These are phyloP conservation scores for Caranx ignobilis DNA, from an alignment of 2,113 vertebrate species.

Conservation along the genomic window DNA sequence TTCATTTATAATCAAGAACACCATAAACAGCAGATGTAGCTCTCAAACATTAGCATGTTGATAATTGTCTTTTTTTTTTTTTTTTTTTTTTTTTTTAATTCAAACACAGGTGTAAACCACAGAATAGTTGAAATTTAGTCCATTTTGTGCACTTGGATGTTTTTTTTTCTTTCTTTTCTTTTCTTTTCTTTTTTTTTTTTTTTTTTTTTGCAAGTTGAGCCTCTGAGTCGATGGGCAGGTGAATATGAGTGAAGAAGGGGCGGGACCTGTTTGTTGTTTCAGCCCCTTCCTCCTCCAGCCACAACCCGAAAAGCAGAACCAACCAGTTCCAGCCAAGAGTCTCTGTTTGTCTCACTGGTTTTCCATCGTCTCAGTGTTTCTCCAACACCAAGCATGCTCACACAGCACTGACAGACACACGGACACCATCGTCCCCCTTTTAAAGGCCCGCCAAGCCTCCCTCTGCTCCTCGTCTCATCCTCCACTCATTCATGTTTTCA, in stretches of 20 bases:
- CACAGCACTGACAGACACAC: constrained; percentile 65
- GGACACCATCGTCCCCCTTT: constrained; percentile 36
- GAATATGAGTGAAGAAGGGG: constrained; percentile 51
- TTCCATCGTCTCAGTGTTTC: constrained; percentile 40
- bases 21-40: constrained; percentile 63
- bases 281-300: not conserved
- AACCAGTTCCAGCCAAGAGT: constrained; percentile 49
- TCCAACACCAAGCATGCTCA: constrained; percentile 40
- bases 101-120: constrained; percentile 64
- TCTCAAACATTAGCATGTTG: constrained; percentile 56
- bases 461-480: constrained; percentile 27
- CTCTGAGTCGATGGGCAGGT: constrained; percentile 56
- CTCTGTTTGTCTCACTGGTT: constrained; percentile 44
- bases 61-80: constrained; percentile 22
- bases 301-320: constrained; percentile 28
- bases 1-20: constrained; percentile 51
- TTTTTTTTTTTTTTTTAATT: not conserved
- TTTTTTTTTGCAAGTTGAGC: constrained; percentile 65
- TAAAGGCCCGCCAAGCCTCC: constrained; percentile 31
- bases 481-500: constrained; percentile 64
- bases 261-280: constrained; percentile 2
- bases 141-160: constrained; percentile 66
- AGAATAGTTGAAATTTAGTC: constrained; percentile 53
- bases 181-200: constrained; percentile 47
- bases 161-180: constrained; percentile 9